Conservation (phyloP, 2,797 vertebrate species). For the Sternarchorhynchus goeldii region DNA sequence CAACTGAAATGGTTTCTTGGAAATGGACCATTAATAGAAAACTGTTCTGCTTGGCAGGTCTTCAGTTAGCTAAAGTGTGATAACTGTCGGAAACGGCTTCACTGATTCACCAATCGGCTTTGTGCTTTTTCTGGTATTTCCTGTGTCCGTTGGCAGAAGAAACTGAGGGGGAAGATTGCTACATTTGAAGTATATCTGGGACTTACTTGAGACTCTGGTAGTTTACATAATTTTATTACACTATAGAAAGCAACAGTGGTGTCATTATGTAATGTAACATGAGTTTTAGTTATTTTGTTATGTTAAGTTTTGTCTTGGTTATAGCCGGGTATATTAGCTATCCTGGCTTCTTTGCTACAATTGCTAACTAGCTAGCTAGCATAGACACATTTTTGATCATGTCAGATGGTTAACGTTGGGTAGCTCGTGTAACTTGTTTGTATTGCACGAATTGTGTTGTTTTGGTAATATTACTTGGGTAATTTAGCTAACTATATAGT, state of each 20-base stretch:
- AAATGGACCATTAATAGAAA: too few species aligned
- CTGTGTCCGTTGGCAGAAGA: conserved; percentile 55
- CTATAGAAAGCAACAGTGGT: not conserved
- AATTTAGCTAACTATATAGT: not conserved
- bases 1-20: too few species aligned
- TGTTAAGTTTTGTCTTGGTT: not conserved
- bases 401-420: too few species aligned
- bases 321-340: not conserved
- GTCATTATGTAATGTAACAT: not conserved
- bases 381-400: too few species aligned
- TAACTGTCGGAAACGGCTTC: conserved; percentile 20
- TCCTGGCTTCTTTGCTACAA: not conserved
- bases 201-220: conserved; percentile 47
- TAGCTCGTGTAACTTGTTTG: too few species aligned
- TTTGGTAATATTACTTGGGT: too few species aligned
- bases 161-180: conserved; percentile 31
- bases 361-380: too few species aligned
- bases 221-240: not conserved
- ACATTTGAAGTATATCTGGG: conserved; percentile 46
- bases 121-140: conserved; percentile 46
- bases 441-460: not conserved
- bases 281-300: not conserved
- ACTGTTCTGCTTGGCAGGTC: too few species aligned
- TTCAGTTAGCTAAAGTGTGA: too few species aligned
- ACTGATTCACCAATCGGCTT: conserved; percentile 48